Evolutionary conservation across 2,797 vertebrate genomes (phyloP).

Genomic region (Rhabdomys pumilio): DNA sequence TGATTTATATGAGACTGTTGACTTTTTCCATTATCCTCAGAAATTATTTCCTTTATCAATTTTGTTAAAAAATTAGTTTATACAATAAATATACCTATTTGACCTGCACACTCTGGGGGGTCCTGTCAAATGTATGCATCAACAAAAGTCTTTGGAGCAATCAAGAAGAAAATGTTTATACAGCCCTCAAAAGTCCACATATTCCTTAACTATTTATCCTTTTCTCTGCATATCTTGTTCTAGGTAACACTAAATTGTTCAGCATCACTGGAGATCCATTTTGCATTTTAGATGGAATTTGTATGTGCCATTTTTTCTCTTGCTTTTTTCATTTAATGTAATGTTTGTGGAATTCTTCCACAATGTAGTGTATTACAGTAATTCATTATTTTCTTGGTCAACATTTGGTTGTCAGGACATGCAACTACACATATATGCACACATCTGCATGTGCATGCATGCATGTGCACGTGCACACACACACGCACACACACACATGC

Average conservation of each 20-base stretch:
- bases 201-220: neutral
- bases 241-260: neutral
- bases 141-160: neutral
- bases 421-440: neutral
- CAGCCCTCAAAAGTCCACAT: neutral
- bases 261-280: neutral
- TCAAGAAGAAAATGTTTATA: neutral
- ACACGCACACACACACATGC: neutral
- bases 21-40: neutral
- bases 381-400: neutral
- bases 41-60: slow-evolving; percentile 11
- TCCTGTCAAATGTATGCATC: neutral
- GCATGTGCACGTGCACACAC: too few relatives aligned
- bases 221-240: neutral
- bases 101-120: neutral
- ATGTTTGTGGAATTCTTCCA: neutral
- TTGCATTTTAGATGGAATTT: neutral
- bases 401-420: neutral
- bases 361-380: neutral
- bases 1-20: neutral
- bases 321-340: neutral
- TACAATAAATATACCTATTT: slow-evolving; percentile 3
- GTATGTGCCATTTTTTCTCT: neutral
- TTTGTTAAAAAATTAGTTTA: neutral
- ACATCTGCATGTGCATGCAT: too few relatives aligned